These are phyloP conservation scores for Anguilla anguilla DNA, from an alignment of 2,797 vertebrate genomes.

Conservation along the genomic window DNA sequence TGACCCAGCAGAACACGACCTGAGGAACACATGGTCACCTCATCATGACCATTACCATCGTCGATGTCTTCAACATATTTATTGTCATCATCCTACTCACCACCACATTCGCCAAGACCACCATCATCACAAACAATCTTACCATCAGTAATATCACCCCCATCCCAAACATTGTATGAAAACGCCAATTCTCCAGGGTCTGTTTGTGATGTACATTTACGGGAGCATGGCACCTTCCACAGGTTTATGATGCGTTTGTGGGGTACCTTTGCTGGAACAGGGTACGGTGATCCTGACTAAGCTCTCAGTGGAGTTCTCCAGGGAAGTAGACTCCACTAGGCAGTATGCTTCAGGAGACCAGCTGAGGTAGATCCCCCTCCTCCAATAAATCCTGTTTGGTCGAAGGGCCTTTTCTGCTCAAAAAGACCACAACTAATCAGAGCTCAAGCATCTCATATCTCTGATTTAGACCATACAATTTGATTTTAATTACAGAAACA, in stretches of 20 bases:
- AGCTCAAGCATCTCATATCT: neutral
- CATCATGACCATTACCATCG: neutral
- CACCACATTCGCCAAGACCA: neutral
- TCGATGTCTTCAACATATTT: neutral
- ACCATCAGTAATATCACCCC: neutral
- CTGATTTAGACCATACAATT: neutral
- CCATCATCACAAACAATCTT: neutral
- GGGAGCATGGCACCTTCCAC: neutral
- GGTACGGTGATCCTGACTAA: slow-evolving; percentile 92
- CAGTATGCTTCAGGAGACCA: slow-evolving; percentile 95
- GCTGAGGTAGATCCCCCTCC: slow-evolving; percentile 89
- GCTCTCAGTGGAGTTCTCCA: slow-evolving; percentile 78
- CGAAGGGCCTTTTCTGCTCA: slow-evolving; percentile 77
- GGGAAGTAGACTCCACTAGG: slow-evolving; percentile 83
- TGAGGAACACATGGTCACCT: slow-evolving; percentile 48
- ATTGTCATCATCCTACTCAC: neutral
- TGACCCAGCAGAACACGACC: slow-evolving; percentile 90
- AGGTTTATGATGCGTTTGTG: neutral
- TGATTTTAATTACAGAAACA: neutral
- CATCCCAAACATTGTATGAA: neutral
- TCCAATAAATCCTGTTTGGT: slow-evolving; percentile 91
- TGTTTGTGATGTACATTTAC: too few species aligned
- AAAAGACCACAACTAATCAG: slow-evolving; percentile 12
- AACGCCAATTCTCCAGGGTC: neutral
- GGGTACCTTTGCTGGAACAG: slow-evolving; percentile 87